Percentiles rank a stretch among this genome's conserved stretches.
These are phyloP conservation scores for Rhodophaea formosa DNA, from an alignment of 2,888 invertebrate species.

Conservation along the genomic window DNA sequence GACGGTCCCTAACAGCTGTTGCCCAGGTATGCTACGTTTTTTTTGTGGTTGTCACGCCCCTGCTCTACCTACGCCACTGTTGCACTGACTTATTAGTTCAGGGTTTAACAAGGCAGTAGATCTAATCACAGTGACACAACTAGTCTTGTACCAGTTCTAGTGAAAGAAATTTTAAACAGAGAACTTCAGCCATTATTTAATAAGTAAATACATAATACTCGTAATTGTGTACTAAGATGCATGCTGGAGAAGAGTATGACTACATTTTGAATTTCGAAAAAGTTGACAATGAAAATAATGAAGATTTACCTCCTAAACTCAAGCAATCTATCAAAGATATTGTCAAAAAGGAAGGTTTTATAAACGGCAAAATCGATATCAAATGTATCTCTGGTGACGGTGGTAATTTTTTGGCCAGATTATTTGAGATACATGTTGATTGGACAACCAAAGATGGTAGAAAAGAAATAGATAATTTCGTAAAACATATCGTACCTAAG, in stretches of 20 bases:
- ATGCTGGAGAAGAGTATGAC: neutral
- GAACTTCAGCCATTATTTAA: neutral
- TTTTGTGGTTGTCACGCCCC: no score
- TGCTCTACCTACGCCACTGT: no score
- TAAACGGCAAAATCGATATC: slow-evolving; percentile 30
- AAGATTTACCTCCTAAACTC: slow-evolving; percentile 25
- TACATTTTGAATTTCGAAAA: slow-evolving; percentile 1
- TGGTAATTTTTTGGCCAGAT: slow-evolving; percentile 42
- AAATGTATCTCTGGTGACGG: slow-evolving; percentile 41
- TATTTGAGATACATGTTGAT: slow-evolving; percentile 40
- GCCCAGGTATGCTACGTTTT: no score
- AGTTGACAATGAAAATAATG: neutral
- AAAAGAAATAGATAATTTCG: slow-evolving; percentile 43
- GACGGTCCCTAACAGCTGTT: no score
- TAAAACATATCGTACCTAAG: slow-evolving; percentile 39
- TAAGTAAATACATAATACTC: neutral
- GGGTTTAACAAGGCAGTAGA: neutral
- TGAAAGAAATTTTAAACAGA: neutral
- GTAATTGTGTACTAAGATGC: neutral
- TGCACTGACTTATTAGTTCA: no score
- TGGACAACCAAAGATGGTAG: slow-evolving; percentile 33
- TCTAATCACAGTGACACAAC: slow-evolving; percentile 1
- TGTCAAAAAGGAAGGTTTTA: slow-evolving; percentile 35
- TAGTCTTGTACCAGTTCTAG: neutral
- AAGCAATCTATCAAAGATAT: slow-evolving; percentile 36